Percentiles rank a stretch among this genome's conserved stretches.
phyloP scores from a whole-genome alignment of 2,888 invertebrate genomes.

The Acleris laterana region DNA sequence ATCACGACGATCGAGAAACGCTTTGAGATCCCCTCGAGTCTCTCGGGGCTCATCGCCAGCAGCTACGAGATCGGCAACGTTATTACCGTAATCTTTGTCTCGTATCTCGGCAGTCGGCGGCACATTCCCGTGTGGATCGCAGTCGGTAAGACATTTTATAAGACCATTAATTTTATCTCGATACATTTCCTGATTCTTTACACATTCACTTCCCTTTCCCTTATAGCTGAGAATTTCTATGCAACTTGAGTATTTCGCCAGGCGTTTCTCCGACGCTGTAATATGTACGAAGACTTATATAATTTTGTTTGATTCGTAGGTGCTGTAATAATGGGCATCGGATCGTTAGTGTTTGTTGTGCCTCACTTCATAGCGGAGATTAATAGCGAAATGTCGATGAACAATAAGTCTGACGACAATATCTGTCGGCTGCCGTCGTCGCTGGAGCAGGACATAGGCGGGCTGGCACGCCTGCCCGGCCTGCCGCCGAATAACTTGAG shows the following conservation, averaged over 20 bases:
- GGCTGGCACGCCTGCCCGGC: conserved; percentile 88
- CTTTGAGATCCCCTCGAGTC: conserved; percentile 96
- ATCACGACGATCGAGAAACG: conserved; percentile 98
- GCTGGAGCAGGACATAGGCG: conserved; percentile 89
- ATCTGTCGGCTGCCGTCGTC: conserved; percentile 90
- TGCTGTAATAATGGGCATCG: conserved; percentile 96
- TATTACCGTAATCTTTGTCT: conserved; percentile 97
- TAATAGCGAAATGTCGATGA: conserved; percentile 87
- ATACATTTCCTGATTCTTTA: neutral
- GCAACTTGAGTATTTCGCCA: no score
- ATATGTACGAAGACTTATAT: neutral
- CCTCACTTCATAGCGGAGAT: conserved; percentile 95
- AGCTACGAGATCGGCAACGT: conserved; percentile 98
- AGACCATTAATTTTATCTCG: conserved; percentile 23
- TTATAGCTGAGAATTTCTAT: no score
- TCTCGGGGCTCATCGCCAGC: conserved; percentile 96
- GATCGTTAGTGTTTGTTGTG: conserved; percentile 95
- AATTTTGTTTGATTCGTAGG: conserved; percentile 71
- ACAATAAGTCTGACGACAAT: conserved; percentile 90
- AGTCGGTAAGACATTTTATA: conserved; percentile 85
- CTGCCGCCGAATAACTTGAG: conserved; percentile 89
- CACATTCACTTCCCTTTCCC: no score
- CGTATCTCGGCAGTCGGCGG: conserved; percentile 95
- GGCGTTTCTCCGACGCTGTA: neutral
- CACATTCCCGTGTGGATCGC: conserved; percentile 98